Conservation (phyloP, 2,797 vertebrate genomes). For the Agapornis canus region DNA sequence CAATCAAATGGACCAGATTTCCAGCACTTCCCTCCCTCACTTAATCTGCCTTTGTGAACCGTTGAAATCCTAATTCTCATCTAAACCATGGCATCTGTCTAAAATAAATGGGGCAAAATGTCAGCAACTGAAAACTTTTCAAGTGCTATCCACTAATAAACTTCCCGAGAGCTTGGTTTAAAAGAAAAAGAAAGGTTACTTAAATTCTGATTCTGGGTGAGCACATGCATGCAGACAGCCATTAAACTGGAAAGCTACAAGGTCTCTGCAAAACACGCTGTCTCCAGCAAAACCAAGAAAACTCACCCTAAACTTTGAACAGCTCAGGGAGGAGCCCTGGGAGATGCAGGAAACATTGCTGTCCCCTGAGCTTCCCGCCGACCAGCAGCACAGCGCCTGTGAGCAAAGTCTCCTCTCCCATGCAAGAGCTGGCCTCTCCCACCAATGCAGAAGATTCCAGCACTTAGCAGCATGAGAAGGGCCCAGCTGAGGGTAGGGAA, state of each 20-base stretch:
- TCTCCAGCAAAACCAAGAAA: background rate
- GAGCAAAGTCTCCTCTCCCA: background rate
- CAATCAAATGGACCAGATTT: background rate
- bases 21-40: background rate
- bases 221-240: background rate
- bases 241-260: background rate
- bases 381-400: background rate
- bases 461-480: background rate
- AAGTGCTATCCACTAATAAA: background rate
- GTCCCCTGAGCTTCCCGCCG: fast-evolving
- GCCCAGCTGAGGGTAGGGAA: background rate
- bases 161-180: background rate
- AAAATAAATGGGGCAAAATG: background rate
- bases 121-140: background rate
- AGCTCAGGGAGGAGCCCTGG: background rate
- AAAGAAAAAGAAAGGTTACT: background rate
- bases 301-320: fast-evolving
- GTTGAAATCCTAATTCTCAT: background rate
- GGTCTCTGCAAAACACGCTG: background rate
- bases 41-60: background rate
- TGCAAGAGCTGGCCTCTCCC: background rate
- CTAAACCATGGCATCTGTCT: background rate
- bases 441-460: background rate
- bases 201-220: background rate
- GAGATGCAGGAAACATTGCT: background rate